A percentile compares a stretch with the other conserved stretches of the same genome.
Evolutionary conservation across 2,797 vertebrate genomes (phyloP).

Genomic region (Melanotaenia pygmaea): DNA sequence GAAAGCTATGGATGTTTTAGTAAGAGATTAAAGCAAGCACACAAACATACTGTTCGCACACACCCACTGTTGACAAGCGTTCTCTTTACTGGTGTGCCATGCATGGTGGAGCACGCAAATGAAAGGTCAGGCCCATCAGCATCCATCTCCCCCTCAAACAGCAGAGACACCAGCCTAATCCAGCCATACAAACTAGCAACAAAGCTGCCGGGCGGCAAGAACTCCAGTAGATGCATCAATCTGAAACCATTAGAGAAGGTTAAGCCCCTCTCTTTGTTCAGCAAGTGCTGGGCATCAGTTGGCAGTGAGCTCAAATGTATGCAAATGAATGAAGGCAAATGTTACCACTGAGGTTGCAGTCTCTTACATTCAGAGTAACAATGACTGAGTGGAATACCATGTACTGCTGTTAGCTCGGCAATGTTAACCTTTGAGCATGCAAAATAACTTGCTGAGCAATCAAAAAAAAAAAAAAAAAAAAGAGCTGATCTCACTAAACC

Average conservation of each 20-base stretch:
- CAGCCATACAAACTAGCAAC: constrained; percentile 65
- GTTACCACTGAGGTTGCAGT: constrained; percentile 4
- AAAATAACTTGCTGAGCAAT: constrained; percentile 62
- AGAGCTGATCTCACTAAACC: constrained; percentile 60
- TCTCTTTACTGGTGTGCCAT: constrained; percentile 62
- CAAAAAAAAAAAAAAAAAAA: constrained; percentile 3
- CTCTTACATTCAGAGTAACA: constrained; percentile 10
- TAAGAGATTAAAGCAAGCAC: constrained; percentile 70
- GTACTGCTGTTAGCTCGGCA: constrained; percentile 20
- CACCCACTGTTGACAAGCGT: constrained; percentile 63
- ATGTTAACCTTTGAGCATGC: constrained; percentile 29
- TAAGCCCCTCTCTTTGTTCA: constrained; percentile 64
- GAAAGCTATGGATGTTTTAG: constrained; percentile 71
- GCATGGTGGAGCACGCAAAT: constrained; percentile 72
- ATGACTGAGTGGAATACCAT: constrained; percentile 5
- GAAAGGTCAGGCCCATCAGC: constrained; percentile 83
- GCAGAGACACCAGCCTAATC: constrained; percentile 61
- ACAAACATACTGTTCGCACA: constrained; percentile 63
- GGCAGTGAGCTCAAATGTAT: constrained; percentile 36
- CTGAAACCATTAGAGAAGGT: constrained; percentile 68
- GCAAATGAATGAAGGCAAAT: constrained; percentile 33
- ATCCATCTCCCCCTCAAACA: constrained; percentile 72
- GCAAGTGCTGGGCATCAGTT: constrained; percentile 40
- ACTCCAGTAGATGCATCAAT: constrained; percentile 74
- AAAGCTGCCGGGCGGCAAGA: constrained; percentile 49